Evolutionary conservation across 2,113 vertebrate species (phyloP).

Genomic region (Ploceus nigricollis): DNA sequence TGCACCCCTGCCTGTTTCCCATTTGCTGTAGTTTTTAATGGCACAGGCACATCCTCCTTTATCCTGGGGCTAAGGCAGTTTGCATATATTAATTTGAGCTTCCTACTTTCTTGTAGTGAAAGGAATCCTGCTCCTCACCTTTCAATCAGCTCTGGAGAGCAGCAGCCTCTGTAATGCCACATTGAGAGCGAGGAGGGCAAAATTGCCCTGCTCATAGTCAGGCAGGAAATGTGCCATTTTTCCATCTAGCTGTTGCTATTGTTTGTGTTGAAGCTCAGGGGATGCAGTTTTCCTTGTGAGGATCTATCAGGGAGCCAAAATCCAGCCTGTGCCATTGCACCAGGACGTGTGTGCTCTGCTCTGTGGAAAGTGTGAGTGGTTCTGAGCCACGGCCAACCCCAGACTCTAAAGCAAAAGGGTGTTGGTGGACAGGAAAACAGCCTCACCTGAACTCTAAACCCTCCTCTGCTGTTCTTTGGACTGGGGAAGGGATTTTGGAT

Average conservation of each 20-base stretch:
- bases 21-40: neutral
- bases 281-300: neutral
- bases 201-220: neutral
- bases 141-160: rapidly evolving
- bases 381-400: neutral
- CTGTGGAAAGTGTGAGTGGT: rapidly evolving
- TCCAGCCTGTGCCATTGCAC: neutral
- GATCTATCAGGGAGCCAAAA: neutral
- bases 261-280: neutral
- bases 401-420: neutral
- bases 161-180: neutral
- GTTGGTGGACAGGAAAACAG: neutral
- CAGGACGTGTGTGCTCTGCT: rapidly evolving
- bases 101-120: neutral
- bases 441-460: neutral
- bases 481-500: neutral
- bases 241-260: neutral
- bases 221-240: neutral
- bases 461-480: neutral
- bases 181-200: rapidly evolving
- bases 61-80: neutral
- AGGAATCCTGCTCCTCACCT: neutral
- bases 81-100: neutral
- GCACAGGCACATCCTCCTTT: neutral
- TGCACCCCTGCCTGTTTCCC: neutral